A percentile compares a stretch with the other conserved stretches of the same genome.
Conservation (phyloP, 1,140 invertebrate genomes). For the Drosophila eugracilis region DNA sequence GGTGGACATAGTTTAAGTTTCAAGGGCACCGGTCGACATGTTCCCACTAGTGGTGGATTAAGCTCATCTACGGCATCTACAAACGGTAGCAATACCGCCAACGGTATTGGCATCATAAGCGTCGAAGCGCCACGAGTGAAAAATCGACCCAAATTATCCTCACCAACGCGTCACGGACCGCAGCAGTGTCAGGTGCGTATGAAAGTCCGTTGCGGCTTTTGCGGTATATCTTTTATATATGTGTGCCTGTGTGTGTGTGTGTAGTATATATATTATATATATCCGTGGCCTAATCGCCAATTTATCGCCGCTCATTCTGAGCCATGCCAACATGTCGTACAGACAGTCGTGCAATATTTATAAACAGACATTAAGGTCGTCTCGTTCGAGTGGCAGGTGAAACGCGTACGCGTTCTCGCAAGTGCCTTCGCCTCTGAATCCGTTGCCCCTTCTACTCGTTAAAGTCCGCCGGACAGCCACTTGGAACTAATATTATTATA, state of each 20-base stretch:
- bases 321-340: slow-evolving; percentile 51
- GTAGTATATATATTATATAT: neutral
- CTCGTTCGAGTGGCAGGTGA: slow-evolving; percentile 53
- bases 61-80: slow-evolving; percentile 36
- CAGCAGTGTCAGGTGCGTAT: slow-evolving; percentile 92
- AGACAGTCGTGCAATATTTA: slow-evolving; percentile 52
- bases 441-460: slow-evolving; percentile 13
- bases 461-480: slow-evolving; percentile 39
- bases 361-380: slow-evolving; percentile 66
- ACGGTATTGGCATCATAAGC: slow-evolving; percentile 67
- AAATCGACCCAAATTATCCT: slow-evolving; percentile 90
- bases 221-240: neutral
- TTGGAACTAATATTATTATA: slow-evolving; percentile 53
- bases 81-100: neutral
- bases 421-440: slow-evolving; percentile 2
- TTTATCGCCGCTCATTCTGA: slow-evolving; percentile 53
- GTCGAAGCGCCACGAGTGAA: slow-evolving; percentile 86
- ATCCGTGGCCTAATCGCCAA: slow-evolving; percentile 53
- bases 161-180: slow-evolving; percentile 91
- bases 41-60: slow-evolving; percentile 35
- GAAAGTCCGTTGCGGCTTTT: neutral
- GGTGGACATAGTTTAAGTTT: slow-evolving; percentile 53
- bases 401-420: slow-evolving; percentile 17
- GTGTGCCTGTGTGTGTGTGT: no score
- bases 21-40: slow-evolving; percentile 61